These are phyloP conservation scores for Dufourea novaeangliae DNA, from an alignment of 1,140 invertebrate genomes.

Conservation along the genomic window DNA sequence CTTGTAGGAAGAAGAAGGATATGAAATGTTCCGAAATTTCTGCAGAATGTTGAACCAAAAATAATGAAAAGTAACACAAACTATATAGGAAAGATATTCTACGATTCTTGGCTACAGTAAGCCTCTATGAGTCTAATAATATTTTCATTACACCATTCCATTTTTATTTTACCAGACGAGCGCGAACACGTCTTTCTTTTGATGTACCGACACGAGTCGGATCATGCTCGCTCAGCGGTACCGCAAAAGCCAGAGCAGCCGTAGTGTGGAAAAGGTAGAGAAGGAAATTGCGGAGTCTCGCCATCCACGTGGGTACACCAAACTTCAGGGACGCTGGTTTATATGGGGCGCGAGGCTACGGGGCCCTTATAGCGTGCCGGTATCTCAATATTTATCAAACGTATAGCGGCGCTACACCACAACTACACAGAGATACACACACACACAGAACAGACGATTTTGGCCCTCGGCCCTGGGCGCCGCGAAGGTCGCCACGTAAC, in stretches of 20 bases:
- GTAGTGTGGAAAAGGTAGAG: background rate
- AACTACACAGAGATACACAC: conserved; percentile 43
- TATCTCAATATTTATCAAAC: conserved; percentile 65
- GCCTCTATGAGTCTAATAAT: too few species aligned
- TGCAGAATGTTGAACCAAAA: too few species aligned
- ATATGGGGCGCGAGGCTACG: conserved; percentile 62
- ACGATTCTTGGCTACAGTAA: too few species aligned
- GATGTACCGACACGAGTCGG: too few species aligned
- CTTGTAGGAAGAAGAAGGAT: too few species aligned
- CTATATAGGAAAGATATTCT: too few species aligned
- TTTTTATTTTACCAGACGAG: too few species aligned
- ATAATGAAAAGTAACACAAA: too few species aligned
- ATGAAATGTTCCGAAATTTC: too few species aligned
- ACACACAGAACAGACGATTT: conserved; percentile 60
- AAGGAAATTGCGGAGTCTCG: background rate
- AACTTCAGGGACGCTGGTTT: conserved; percentile 51
- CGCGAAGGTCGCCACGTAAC: conserved; percentile 73
- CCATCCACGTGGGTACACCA: conserved; percentile 54
- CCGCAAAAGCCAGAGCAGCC: background rate
- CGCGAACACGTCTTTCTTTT: too few species aligned
- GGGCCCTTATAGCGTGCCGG: conserved; percentile 60
- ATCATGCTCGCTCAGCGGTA: too few species aligned
- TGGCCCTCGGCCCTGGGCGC: conserved; percentile 74
- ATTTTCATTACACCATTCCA: too few species aligned
- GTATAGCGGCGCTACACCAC: conserved; percentile 57